A percentile compares a stretch with the other conserved stretches of the same genome.
These are phyloP conservation scores for Thunnus thynnus DNA, from an alignment of 2,113 vertebrate genomes.

Conservation along the genomic window DNA sequence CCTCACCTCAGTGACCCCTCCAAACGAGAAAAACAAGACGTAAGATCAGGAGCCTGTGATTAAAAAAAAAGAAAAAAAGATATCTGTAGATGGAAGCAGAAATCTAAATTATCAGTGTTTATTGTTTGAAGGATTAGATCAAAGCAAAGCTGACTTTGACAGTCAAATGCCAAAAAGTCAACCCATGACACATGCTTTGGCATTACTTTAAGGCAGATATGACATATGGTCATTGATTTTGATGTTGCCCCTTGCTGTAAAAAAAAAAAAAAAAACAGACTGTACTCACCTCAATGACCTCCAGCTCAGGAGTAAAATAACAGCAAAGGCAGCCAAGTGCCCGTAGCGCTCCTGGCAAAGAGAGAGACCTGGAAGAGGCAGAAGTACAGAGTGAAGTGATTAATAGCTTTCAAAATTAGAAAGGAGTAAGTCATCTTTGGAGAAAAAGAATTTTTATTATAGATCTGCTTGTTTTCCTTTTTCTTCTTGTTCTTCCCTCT, in stretches of 20 bases:
- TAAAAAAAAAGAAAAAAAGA: not conserved
- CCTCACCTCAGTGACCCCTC: conserved; percentile 56
- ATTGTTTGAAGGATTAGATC: conserved; percentile 18
- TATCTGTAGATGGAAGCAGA: conserved; percentile 33
- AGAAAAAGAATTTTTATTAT: not conserved
- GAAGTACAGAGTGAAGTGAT: conserved; percentile 10
- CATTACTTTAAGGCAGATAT: too few relatives aligned
- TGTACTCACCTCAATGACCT: conserved; percentile 42
- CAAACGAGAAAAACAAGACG: conserved; percentile 28
- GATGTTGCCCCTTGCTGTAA: not conserved
- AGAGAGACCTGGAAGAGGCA: conserved; percentile 29
- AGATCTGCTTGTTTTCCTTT: not conserved
- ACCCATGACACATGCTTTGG: too few relatives aligned
- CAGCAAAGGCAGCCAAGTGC: conserved; percentile 55
- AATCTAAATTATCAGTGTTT: too few relatives aligned
- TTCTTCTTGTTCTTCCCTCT: not conserved
- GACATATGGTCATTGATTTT: not conserved
- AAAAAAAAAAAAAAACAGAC: not conserved
- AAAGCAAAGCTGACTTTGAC: not conserved
- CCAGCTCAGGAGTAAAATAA: conserved; percentile 40
- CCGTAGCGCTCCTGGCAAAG: conserved; percentile 41
- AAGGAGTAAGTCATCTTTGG: not conserved
- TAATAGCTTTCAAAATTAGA: conserved; percentile 27
- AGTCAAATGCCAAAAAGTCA: not conserved
- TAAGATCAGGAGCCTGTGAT: conserved; percentile 20